Base-by-base conservation (phyloP, 2,113 vertebrate genomes). In the Physeter macrocephalus region DNA sequence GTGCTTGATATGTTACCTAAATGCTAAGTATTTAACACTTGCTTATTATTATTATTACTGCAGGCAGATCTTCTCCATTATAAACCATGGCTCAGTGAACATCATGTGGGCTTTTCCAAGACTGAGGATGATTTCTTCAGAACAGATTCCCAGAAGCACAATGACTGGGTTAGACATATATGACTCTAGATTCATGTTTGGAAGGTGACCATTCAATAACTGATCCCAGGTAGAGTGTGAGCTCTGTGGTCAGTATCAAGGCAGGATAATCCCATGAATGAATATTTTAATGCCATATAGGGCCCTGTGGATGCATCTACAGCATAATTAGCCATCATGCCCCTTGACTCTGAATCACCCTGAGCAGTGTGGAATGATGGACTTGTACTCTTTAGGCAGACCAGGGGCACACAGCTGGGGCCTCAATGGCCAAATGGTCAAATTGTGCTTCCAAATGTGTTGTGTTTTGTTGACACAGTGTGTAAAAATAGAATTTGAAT, bases 161-260 rank as follows among this genome's bases (percentile, higher is more conserved):
- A 71, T 8, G 23, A 62, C 39, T n/a, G 8, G 66, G 54, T 84
- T n/a, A 69, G 61, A 82, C 15, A 69, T 59, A 54, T 43, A 36
- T 64, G 69, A 84, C 69, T 96, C 83, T 20, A 64, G 77, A 64
- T 71, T 95, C 0, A 1, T 78, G 52, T 92, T 75, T 92, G 31
- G 61, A 71, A 92, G 52, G 61, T 81, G 43, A 69, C 46, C 34
- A 72, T 72, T 72, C 31, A 66, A n/a, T 81, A 23, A 57, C 7
- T 62, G 61, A 54, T 84, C 25, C 36, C 52, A 71, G n/a, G 41
- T 46, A 5, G 18, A 77, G 7, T 43, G 20, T 34, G 43, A 4
- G 29, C n/a, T 43, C 34, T 77, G 23, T 78, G 23, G 52, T n/a
- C 23, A 69, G 52, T 83, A 13, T 64, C 7, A 36, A 81, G 49